Base-by-base conservation (phyloP, 2,113 vertebrate species). In the Probosciger aterrimus region DNA sequence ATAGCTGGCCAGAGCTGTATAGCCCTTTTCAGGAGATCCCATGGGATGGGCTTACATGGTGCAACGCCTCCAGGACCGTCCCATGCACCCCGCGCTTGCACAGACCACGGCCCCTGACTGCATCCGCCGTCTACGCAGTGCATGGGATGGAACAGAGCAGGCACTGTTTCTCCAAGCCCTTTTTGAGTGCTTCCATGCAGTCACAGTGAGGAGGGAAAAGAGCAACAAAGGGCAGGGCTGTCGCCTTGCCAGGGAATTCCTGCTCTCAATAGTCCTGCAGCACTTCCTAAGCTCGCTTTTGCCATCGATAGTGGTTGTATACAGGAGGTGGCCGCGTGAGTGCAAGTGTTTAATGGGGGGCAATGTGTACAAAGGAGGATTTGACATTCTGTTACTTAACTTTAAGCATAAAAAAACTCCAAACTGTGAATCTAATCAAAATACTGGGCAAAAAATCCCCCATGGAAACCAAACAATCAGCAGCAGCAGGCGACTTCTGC, bases 241-340 rank as follows among this genome's bases (percentile, higher is more conserved):
- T 47, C 20, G 30, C 46, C 24, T 16, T 33, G 24, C 33, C 41
- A 47, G 68, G 55, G 28, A 59, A 25, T 0, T 37, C 31, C 49
- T 16, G 31, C 25, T 63, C 74, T 47, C 39, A 9, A 2, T 0
- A 33, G 44, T 8, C 64, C 57, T 24, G 6, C 9, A 11, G 3
- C 6, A 2, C 73, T 39, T 20, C 74, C 28, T 1, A 31, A 69
- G 46, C 28, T 25, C 2, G 2, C 15, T 28, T 25, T 25, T 3
- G 46, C n/a, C 1, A 0, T 3, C 7, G 2, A 12, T 8, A 11
- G n/a, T 0, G 8, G 52, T 3, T 4, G 59, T 2, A 2, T 4
- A 6, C 0, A 9, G 69, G 64, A 37, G 27, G 0, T 0, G 47
- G 39, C 27, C 30, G 2, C 1, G 1, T 0, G 19, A 31, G 14